Percentiles rank a stretch among this genome's conserved stretches.
Conservation (phyloP, 2,797 vertebrate species). For the Phyllotis vaccarum region DNA sequence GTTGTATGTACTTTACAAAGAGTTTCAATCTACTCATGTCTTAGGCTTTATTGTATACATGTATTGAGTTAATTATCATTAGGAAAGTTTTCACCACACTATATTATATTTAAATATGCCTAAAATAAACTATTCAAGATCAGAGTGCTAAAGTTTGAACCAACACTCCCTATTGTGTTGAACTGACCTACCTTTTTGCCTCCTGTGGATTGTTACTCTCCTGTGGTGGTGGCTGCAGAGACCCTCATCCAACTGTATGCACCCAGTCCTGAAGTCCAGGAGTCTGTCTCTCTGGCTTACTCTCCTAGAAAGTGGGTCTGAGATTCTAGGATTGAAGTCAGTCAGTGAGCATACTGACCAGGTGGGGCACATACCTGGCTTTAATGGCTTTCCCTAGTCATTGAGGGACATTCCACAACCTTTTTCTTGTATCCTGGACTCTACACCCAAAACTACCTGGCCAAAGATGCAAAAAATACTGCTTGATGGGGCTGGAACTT, state of each 20-base stretch:
- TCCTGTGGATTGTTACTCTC: background rate
- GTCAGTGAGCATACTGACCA: fast-evolving
- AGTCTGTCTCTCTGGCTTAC: background rate
- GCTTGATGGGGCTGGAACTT: background rate
- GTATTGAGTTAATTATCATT: background rate
- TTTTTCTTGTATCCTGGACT: background rate
- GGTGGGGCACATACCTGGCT: no score
- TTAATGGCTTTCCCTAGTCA: background rate
- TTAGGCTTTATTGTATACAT: background rate
- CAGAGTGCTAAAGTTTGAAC: background rate
- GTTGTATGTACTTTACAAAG: background rate
- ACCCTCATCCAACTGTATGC: background rate
- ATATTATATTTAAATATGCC: background rate
- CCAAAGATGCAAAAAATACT: background rate
- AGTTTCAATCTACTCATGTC: background rate
- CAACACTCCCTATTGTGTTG: background rate
- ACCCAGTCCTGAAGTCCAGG: background rate
- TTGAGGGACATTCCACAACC: background rate
- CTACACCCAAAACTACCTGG: background rate
- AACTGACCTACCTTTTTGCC: background rate
- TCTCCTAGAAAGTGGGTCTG: background rate
- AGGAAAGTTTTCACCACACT: background rate
- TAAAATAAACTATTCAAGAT: background rate
- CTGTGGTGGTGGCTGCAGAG: background rate
- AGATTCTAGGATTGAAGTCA: background rate